Evolutionary conservation across 1,140 invertebrate species (phyloP).

Genomic region (Leptestheria dahalacensis): DNA sequence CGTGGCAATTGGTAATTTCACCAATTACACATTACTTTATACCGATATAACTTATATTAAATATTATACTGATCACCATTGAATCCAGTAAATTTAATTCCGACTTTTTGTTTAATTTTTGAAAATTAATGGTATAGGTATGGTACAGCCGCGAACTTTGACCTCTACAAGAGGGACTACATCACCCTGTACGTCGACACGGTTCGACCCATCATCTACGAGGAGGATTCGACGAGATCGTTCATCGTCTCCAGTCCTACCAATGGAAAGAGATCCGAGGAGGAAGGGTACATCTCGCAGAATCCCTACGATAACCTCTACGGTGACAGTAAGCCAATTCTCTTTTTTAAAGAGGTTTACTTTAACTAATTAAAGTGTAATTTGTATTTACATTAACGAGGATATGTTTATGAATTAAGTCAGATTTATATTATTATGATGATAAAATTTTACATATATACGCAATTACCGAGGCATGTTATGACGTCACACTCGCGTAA

Average conservation of each 20-base stretch:
- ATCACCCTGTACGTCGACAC: conserved; percentile 67
- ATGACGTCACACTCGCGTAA: no score
- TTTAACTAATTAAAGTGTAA: no score
- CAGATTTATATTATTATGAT: no score
- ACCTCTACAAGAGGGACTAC: conserved; percentile 62
- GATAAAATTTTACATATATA: no score
- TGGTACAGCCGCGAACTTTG: conserved; percentile 38
- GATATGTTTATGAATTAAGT: no score
- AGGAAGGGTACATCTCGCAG: conserved; percentile 54
- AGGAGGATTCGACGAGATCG: conserved; percentile 43
- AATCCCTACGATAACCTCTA: conserved; percentile 63
- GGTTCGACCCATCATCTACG: conserved; percentile 47
- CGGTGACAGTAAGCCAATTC: conserved; percentile 58
- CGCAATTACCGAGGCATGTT: no score
- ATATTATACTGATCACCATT: not conserved
- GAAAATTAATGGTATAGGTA: conserved; percentile 33
- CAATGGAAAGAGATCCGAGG: conserved; percentile 62
- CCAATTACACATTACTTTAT: not conserved
- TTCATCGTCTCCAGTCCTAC: conserved; percentile 81
- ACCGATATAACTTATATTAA: not conserved
- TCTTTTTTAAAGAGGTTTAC: no score
- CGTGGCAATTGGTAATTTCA: conserved; percentile 52
- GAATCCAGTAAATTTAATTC: not conserved
- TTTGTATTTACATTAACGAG: no score
- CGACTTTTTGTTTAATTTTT: not conserved